A percentile compares a stretch with the other conserved stretches of the same genome.
Conservation (phyloP, 1,140 invertebrate species). For the Diprion similis region DNA sequence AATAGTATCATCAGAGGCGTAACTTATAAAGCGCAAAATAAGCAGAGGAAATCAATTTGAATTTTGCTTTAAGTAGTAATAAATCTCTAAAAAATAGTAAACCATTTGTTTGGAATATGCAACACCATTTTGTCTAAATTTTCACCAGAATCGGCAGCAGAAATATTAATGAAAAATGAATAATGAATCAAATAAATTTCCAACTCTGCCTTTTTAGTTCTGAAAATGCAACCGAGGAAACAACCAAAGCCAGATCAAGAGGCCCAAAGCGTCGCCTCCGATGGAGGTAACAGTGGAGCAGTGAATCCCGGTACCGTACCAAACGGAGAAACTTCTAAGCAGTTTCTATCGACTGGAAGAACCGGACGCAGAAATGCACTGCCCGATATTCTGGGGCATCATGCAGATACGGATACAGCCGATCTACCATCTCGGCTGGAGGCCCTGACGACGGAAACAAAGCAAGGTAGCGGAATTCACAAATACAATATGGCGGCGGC, state of each 20-base stretch:
- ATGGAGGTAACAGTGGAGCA: slow-evolving; percentile 45
- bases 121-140: too few species aligned
- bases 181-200: neutral
- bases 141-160: neutral
- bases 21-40: too few species aligned
- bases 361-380: slow-evolving; percentile 82
- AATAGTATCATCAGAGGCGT: too few species aligned
- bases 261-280: slow-evolving; percentile 33
- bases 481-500: too few species aligned
- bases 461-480: slow-evolving; percentile 22
- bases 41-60: too few species aligned
- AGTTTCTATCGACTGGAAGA: slow-evolving; percentile 79
- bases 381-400: slow-evolving; percentile 74
- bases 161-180: slow-evolving; percentile 8
- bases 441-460: slow-evolving; percentile 67
- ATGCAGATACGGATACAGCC: slow-evolving; percentile 70
- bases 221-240: slow-evolving; percentile 54
- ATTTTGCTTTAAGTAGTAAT: too few species aligned
- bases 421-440: slow-evolving; percentile 74
- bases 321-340: slow-evolving; percentile 60
- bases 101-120: too few species aligned
- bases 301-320: slow-evolving; percentile 46
- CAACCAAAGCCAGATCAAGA: slow-evolving; percentile 42
- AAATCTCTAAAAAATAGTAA: too few species aligned
- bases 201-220: slow-evolving; percentile 37